Base-by-base conservation (phyloP, 64 coral and sea anemone genomes). In the Trachythela sp. region DNA sequence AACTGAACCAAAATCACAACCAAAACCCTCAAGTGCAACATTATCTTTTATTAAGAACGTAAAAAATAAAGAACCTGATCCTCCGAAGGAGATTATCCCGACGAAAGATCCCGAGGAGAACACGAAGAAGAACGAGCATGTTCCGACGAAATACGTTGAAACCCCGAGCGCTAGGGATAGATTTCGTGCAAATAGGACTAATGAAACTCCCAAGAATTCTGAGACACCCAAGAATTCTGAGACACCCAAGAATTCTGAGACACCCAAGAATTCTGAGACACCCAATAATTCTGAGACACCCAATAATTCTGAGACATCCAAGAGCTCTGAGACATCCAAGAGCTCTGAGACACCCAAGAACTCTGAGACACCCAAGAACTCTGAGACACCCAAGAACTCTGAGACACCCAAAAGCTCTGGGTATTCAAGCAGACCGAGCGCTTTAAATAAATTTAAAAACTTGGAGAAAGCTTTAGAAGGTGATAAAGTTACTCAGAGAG, bases 381-480 rank as follows among this genome's bases (percentile, higher is more conserved):
- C 42, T 45, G 42, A 45, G 11, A 45, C 11, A 6, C 4, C 42
- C 4, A 45, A 45, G 42, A 45, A 45, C 42, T 45, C 11, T 11
- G 42, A 45, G 42, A 45, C 42, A 45, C 42, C 42, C n/a, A n/a
- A n/a, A n/a, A n/a, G n/a, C n/a, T n/a, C n/a, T n/a, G n/a, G n/a
- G n/a, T n/a, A n/a, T 64, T 27, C 56, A 64, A 64, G 22, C 4
- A 64, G 34, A 80, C 75, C 75, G 9, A 37, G 15, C 8, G 75
- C 75, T 0, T 80, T 80, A 10, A 80, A 80, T 80, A 80, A 80
- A 37, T 80, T 80, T 38, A 80, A 80, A 39, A 80, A 80, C 34
- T 18, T 80, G 13, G 75, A 80, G 35, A 80, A 80, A 39, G 31
- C 75, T 80, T 80, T 22, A 13, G 34, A 37, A 22, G 33, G 20